Evolutionary conservation across 2,888 invertebrate species (phyloP).

Genomic region (Apodemia duryi): DNA sequence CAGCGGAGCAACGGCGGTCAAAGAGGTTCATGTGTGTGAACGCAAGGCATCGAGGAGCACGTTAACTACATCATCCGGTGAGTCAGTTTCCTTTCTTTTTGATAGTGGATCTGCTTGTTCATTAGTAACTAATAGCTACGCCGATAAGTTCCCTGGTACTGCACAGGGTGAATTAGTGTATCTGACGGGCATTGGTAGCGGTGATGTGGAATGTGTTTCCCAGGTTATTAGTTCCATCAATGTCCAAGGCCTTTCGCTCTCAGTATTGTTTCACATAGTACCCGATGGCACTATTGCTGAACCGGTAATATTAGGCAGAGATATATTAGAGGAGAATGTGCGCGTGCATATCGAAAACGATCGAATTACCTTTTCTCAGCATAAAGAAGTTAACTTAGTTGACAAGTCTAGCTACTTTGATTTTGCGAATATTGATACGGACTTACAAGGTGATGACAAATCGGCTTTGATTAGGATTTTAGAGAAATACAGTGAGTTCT

Average conservation of each 20-base stretch:
- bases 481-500: neutral
- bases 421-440: neutral
- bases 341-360: neutral
- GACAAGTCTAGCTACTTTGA: neutral
- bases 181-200: neutral
- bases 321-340: neutral
- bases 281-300: neutral
- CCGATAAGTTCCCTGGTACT: neutral
- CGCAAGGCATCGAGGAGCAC: slow-evolving; percentile 4
- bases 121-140: neutral
- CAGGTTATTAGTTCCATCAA: neutral
- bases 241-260: neutral
- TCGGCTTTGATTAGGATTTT: neutral
- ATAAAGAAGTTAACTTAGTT: neutral
- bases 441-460: neutral
- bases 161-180: neutral
- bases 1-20: neutral
- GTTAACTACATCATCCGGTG: slow-evolving; percentile 6
- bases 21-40: neutral
- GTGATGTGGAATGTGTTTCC: neutral
- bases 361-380: neutral
- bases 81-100: neutral
- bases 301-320: neutral
- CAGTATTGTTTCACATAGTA: neutral
- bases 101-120: neutral